These are phyloP conservation scores for Sclerurus mexicanus DNA, from an alignment of 2,113 vertebrate species.

Conservation along the genomic window DNA sequence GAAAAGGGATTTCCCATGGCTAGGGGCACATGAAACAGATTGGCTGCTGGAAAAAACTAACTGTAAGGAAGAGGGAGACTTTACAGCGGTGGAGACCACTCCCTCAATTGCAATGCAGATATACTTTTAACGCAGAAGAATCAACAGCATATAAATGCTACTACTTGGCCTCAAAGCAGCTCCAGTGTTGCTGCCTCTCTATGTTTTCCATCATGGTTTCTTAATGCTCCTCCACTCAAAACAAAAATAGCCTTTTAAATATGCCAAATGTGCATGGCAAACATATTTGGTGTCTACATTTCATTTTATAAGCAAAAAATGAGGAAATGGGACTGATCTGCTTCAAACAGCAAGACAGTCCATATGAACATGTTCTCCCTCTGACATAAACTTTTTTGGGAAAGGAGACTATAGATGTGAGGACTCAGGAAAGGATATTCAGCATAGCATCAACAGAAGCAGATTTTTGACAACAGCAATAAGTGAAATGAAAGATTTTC, in stretches of 20 bases:
- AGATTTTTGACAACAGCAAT: background rate
- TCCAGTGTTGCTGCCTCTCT: background rate
- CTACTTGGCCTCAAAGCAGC: background rate
- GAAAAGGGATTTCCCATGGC: conserved; percentile 13
- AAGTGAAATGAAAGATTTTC: background rate
- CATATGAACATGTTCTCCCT: background rate
- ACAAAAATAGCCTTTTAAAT: conserved; percentile 10
- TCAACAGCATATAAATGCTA: background rate
- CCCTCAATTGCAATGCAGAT: rapidly evolving
- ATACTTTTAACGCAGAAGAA: background rate
- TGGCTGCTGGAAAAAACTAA: background rate
- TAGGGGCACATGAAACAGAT: background rate
- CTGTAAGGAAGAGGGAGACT: background rate
- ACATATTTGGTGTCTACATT: background rate
- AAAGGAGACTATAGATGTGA: background rate
- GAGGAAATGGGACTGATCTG: background rate
- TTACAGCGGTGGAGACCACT: background rate
- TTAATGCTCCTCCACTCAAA: background rate
- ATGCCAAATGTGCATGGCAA: background rate
- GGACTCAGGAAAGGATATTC: background rate
- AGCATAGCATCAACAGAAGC: background rate
- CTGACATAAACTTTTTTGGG: background rate
- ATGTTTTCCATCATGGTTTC: background rate
- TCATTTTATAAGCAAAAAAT: background rate
- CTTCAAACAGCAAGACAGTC: background rate